Conservation (phyloP, 2,113 vertebrate genomes). For the Columbina picui region DNA sequence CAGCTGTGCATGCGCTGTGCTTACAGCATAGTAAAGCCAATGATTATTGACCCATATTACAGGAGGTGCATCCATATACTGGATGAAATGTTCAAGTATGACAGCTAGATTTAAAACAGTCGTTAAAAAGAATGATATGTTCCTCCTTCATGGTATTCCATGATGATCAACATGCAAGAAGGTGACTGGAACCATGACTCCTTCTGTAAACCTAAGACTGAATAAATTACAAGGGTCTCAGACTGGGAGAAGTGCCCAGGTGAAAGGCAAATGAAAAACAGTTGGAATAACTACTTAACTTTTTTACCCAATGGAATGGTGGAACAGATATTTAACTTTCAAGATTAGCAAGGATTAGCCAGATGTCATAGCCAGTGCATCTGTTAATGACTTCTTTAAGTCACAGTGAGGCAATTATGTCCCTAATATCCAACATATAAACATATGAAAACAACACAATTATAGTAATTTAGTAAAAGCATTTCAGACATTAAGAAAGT, state of each 20-base stretch:
- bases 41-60: neutral
- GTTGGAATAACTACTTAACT: neutral
- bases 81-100: neutral
- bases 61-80: neutral
- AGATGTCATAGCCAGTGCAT: neutral
- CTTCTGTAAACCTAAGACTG: neutral
- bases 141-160: neutral
- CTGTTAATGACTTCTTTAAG: neutral
- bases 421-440: neutral
- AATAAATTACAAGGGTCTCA: neutral
- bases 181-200: neutral
- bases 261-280: neutral
- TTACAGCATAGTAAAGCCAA: neutral
- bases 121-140: neutral
- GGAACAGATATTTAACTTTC: neutral
- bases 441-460: neutral
- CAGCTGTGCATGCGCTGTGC: neutral
- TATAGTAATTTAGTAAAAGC: neutral
- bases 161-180: fast-evolving
- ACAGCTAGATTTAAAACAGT: neutral
- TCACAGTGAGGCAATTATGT: neutral
- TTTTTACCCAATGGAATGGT: neutral
- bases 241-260: neutral
- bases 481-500: neutral
- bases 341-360: neutral